Evolutionary conservation across 2,113 vertebrate genomes (phyloP), one percentile per base, ranked within the genome.

Genomic region (Chionomys nivalis): DNA sequence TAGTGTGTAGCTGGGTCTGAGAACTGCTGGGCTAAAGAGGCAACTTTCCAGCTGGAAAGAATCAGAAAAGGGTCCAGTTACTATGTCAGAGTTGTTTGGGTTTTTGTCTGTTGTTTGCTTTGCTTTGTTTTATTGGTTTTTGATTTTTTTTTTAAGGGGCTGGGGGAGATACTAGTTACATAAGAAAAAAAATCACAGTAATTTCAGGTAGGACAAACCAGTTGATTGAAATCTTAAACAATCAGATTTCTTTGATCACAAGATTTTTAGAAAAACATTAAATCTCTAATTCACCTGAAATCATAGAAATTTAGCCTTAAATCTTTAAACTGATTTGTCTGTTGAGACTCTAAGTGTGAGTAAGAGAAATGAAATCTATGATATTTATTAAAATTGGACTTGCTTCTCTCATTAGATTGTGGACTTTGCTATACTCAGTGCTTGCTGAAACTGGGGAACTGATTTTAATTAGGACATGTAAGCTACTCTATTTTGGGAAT

Each of bases 31-130:
- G 33, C 31, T 78, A 75, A 75, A 47, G 75, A 79, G 52, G 58
- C 39, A n/a, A 23, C 63, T 85, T 95, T 77, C 49, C 92, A 97
- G 77, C 81, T 95, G 94, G 88, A 88, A 96, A 82, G 44, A 85
- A 90, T 97, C 72, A 70, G 66, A 16, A 28, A 72, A 16, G 63
- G 17, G 66, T 68, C 66, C 5, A 7, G 19, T 61, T 47, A 90
- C 5, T 11, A 94, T 77, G 83, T 63, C 73, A 81, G 24, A 31
- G 63, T 93, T 72, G 52, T 39, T 23, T 21, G 17, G 8, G 19
- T 3, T 72, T 72, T 72, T 13, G 28, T 66, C 28, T 66, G 65
- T 31, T 66, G 65, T 33, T 72, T 72, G 70, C 9, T 72, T 72
- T 72, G 17, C 8, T 73, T 73, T 73, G 19, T 73, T 39, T 39